Evolutionary conservation across 1,140 invertebrate species (phyloP).

Genomic region (Drosophila ironensis): DNA sequence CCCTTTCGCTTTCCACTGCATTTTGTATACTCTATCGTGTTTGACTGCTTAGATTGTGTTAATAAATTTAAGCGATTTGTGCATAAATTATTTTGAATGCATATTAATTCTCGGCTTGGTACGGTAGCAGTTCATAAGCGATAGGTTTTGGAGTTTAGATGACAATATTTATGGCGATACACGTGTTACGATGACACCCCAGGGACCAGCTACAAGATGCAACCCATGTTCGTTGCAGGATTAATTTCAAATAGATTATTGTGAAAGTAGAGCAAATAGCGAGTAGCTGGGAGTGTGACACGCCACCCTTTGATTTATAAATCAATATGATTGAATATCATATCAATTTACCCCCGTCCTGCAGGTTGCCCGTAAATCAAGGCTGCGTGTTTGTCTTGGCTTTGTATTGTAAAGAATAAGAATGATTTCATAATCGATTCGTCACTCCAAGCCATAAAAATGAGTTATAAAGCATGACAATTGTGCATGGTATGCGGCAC

Average conservation of each 20-base stretch:
- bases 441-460: constrained; percentile 55
- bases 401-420: constrained; percentile 24
- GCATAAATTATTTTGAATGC: constrained; percentile 69
- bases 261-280: constrained; percentile 30
- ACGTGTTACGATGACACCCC: constrained; percentile 71
- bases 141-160: constrained; percentile 34
- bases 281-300: background rate
- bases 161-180: constrained; percentile 65
- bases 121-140: constrained; percentile 35
- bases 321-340: constrained; percentile 24
- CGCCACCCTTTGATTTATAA: background rate
- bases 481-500: constrained; percentile 30
- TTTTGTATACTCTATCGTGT: constrained; percentile 6
- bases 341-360: constrained; percentile 25
- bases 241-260: constrained; percentile 18
- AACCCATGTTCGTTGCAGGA: constrained; percentile 27
- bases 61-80: constrained; percentile 68
- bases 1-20: constrained; percentile 19
- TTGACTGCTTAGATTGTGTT: constrained; percentile 24
- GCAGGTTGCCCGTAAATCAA: constrained; percentile 58
- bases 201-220: constrained; percentile 36
- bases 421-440: constrained; percentile 49
- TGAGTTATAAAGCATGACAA: constrained; percentile 43
- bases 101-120: constrained; percentile 58
- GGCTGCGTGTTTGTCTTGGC: constrained; percentile 28